These are phyloP conservation scores for Phalanger gymnotis DNA, from an alignment of 2,797 vertebrate species.

Conservation along the genomic window DNA sequence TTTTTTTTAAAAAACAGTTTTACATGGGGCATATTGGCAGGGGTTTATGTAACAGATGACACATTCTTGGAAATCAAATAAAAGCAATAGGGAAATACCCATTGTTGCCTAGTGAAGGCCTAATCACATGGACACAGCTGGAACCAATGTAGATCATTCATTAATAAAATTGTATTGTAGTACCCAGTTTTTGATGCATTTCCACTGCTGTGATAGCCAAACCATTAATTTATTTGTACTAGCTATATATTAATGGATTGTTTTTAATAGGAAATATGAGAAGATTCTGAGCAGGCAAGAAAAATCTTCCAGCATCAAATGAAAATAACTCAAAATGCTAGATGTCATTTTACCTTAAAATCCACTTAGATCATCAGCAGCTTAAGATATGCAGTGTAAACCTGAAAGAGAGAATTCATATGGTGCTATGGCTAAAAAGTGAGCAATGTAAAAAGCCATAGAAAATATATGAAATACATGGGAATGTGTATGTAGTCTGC, in stretches of 20 bases:
- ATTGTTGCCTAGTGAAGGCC: constrained; percentile 84
- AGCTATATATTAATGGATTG: constrained; percentile 64
- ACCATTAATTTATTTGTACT: constrained; percentile 65
- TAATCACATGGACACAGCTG: constrained; percentile 87
- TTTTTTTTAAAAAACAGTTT: constrained; percentile 79
- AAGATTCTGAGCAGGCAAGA: constrained; percentile 41
- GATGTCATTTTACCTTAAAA: constrained; percentile 76
- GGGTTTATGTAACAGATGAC: constrained; percentile 85
- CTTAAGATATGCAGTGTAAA: constrained; percentile 75
- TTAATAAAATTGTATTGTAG: constrained; percentile 85
- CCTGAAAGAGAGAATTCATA: constrained; percentile 67
- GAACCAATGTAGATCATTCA: constrained; percentile 85
- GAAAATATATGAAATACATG: constrained; percentile 71
- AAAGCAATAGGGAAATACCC: constrained; percentile 86
- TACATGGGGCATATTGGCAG: constrained; percentile 82
- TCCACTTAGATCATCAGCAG: constrained; percentile 71
- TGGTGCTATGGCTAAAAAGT: constrained; percentile 62
- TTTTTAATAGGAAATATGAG: constrained; percentile 68
- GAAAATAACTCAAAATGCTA: constrained; percentile 71
- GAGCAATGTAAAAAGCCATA: constrained; percentile 60
- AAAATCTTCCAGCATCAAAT: constrained; percentile 64
- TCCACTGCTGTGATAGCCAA: constrained; percentile 74
- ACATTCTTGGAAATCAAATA: constrained; percentile 88
- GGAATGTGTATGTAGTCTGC: constrained; percentile 60
- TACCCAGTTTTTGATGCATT: constrained; percentile 80